Evolutionary conservation across 2,113 vertebrate species (phyloP), one percentile per base, ranked within the genome.

Genomic region (Halcyon malimbica): DNA sequence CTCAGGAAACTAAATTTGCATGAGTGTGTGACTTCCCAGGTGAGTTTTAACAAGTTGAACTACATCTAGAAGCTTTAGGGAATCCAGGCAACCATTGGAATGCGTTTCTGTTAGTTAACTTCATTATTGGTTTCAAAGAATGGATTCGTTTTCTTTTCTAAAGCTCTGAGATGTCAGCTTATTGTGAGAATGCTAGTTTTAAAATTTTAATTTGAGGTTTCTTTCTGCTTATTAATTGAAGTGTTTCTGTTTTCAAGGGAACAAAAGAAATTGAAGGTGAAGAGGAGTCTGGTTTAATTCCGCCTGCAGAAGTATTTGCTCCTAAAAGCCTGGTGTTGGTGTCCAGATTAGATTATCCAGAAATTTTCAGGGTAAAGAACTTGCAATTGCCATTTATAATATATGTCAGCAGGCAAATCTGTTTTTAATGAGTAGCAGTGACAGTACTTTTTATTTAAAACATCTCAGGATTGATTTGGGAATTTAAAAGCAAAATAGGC

Each of bases 281-380:
- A 96, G 98, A 98, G 65, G 99, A 99, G n/a, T 98, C 98, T 93
- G 99, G 98, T 80, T 98, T 99, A 97, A 99, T 99, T 97, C 99
- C 99, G 17, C 99, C 99, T 91, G 99, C 99, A 80, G 98, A 99
- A 98, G 98, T 99, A 25, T 99, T 99, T 98, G 98, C 99, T 97
- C 99, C 99, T 86, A 99, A 99, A 98, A 99, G 99, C 97, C 98
- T 99, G 93, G 99, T 99, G 84, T 98, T 99, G 74, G 99, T 99
- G 56, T 99, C 99, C 97, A 98, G 99, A 97, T 97, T 99, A 90
- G 99, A 99, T 98, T 99, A 99, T 97, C 99, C 99, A 23, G 99
- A 99, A 98, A 99, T 99, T 97, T 99, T 99, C 98, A 98, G 99
- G 99, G 99, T 99, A 99, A 99, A 91, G 87, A 96, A 90, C 28